Evolutionary conservation across 1,140 invertebrate species (phyloP), one percentile per base, ranked within the genome.

Genomic region (Acyrthosiphon pisum): DNA sequence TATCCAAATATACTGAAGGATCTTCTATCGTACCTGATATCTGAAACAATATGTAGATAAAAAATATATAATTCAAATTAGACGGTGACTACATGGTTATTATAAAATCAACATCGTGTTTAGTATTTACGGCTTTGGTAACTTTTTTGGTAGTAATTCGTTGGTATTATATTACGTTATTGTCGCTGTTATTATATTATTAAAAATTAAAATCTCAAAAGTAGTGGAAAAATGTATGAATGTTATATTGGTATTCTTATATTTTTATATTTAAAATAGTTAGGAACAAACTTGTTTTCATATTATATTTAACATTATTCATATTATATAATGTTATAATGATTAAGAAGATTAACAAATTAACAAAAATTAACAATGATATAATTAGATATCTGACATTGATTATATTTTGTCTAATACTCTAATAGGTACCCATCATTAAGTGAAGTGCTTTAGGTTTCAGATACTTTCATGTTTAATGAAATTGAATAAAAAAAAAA

Each of bases 21-120:
- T 99, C 98, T 95, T 99, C 98, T 91, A 99, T 98, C 2, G 98
- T 98, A 7, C 97, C 96, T 86, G 98, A 97, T 94, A 98, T 97
- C 97, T 97, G 76, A n/a, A 93, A 86, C 23, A 81, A 35, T 18
- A 35, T 76, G 14, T 76, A 18, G n/a, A 35, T 76, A n/a, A 14
- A 4, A 18, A 35, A 18, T n/a, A 76, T 76, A 18, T 23, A 4
- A 53, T 53, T 22, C 0, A 22, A 6, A 7, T 53, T 53, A n/a
- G 4, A n/a, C 6, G 1, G 30, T 14, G 60, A 68, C 1, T 68
- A 68, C 44, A 46, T 8, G 4, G 44, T 68, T 68, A 68, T n/a
- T 68, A n/a, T n/a, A 76, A 76, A 30, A 76, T 76, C 30, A 76
- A 76, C n/a, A 14, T n/a, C 60, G 3, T n/a, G n/a, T 76, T 76